Evolutionary conservation across 92 coral and sea anemone genomes (phyloP), one percentile per base, ranked within the genome.

Genomic region (Porites rus): DNA sequence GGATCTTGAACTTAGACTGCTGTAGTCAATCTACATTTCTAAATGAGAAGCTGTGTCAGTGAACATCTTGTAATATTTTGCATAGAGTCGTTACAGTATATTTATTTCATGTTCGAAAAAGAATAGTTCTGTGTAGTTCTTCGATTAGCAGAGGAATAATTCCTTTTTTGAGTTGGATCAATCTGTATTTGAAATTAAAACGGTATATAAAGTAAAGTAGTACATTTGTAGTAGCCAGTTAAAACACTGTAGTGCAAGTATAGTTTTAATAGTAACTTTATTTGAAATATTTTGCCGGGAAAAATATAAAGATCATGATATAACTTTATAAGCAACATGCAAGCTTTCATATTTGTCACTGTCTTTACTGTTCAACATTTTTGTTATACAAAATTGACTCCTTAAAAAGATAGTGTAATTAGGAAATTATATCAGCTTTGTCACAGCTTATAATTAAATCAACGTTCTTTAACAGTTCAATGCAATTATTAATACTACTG

Each of bases 361-460:
- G 73, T 31, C 73, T 66, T 66, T 69, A 68, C 73, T 24, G 73
- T 31, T 69, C 73, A 69, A 69, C 73, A 69, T 24, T n/a, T 69
- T 69, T 69, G 73, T 69, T 13, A 7, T 69, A 24, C 53, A 69
- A 69, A 69, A 69, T 69, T 69, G 73, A 69, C 8, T 69, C 14
- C 73, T 24, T 24, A 69, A 25, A 69, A 69, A 13, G 46, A 28
- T 69, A 24, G 73, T 10, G 73, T 69, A 69, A 69, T 53, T 8
- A 69, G 73, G 73, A 69, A 28, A 25, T 69, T 13, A 28, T 69
- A 24, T 31, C 51, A 28, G 51, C 73, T 69, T 69, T 69, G 51
- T 69, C 73, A 24, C 53, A 69, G 51, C 53, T 69, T 69, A 69
- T 69, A 69, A 69, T 69, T 21, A 53, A 53, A 53, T n/a, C n/a